Evolutionary conservation across 2,113 vertebrate species (phyloP).

Genomic region (Protobothrops flavoviridis): DNA sequence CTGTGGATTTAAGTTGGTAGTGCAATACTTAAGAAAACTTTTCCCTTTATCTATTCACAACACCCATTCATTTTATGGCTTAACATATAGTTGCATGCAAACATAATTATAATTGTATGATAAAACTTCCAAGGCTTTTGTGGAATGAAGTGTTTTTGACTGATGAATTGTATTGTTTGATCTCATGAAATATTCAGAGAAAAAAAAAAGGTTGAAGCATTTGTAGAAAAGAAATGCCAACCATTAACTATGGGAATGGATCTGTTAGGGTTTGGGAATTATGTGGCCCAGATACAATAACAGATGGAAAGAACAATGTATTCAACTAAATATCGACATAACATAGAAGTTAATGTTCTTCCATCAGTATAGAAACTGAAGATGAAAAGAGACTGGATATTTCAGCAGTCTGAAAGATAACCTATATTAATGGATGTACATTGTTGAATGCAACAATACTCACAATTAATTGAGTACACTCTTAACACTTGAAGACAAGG

Average conservation of each 20-base stretch:
- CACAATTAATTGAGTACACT: slow-evolving; percentile 90
- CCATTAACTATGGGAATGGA: background rate
- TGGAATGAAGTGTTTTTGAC: background rate
- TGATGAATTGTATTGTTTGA: background rate
- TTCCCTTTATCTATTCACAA: background rate
- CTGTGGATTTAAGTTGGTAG: background rate
- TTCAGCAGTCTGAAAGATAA: background rate
- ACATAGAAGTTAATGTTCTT: background rate
- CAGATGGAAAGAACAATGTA: background rate
- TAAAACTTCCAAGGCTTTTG: background rate
- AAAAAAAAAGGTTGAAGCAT: background rate
- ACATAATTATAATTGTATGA: background rate
- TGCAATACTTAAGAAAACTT: background rate
- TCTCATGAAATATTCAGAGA: background rate
- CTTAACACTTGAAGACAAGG: slow-evolving; percentile 94
- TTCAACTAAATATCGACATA: background rate
- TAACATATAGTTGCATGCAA: background rate
- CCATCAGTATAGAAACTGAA: background rate
- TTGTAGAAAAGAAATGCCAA: background rate
- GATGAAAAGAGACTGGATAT: background rate
- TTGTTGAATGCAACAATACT: slow-evolving; percentile 66
- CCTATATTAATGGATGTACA: background rate
- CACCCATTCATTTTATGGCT: background rate
- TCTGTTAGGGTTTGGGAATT: background rate
- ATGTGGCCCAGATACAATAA: background rate